Evolutionary conservation across 2,113 vertebrate species (phyloP), one percentile per base, ranked within the genome.

Genomic region (Panurus biarmicus): DNA sequence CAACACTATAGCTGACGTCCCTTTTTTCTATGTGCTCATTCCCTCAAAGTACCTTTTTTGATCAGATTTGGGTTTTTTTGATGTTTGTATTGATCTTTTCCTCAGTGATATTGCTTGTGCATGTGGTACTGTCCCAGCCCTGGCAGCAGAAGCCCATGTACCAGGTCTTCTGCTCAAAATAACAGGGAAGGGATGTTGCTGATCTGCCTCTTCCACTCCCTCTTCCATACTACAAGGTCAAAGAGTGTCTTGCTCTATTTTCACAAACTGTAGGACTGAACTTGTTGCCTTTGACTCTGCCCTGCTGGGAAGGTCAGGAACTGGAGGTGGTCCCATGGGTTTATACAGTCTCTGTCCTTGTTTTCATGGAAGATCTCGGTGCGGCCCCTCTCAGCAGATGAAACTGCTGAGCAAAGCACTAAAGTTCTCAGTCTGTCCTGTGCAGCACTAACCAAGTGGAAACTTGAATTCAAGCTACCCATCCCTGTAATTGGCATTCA

Each of bases 331-430:
- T 85, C 36, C 40, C 8, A 3, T 48, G 36, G 2, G 0, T 42
- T 95, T 67, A 51, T 56, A n/a, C 12, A 53, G 50, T 36, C 2
- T 2, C n/a, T 76, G 38, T 61, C 25, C 10, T 26, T 0, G 0
- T 81, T 71, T 81, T 67, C 11, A 7, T 58, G 65, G 60, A n/a
- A 66, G 56, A 60, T 66, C 45, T 82, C 9, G 13, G 25, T 1
- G 5, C 25, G 73, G 67, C 51, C 36, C 38, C 36, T 89, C 50
- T 58, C 1, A 0, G 36, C 42, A 77, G 65, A 20, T n/a, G 1
- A 87, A 95, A 67, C 66, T 93, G 65, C 84, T 75, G 65, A 65
- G 61, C 3, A 11, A n/a, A 85, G 90, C 83, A 89, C n/a, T 15
- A 6, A 24, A 86, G 48, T 44, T 88, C 54, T 71, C 65, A 29